phyloP scores from a whole-genome alignment of 2,888 invertebrate species.

The Diaprepes abbreviatus region DNA sequence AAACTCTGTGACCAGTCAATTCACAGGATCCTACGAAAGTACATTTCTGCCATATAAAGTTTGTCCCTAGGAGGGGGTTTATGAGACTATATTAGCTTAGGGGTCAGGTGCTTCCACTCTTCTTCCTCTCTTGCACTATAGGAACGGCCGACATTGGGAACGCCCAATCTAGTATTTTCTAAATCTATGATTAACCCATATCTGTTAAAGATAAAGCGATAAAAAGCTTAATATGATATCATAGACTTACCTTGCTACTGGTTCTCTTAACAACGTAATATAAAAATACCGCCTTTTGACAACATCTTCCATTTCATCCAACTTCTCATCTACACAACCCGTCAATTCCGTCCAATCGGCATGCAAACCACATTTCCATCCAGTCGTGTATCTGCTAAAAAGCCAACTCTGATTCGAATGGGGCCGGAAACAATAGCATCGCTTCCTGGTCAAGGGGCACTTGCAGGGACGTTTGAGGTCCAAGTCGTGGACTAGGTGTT shows the following conservation, averaged over 20 bases:
- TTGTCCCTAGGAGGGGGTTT: too few species aligned
- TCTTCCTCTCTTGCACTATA: too few species aligned
- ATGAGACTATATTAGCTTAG: too few species aligned
- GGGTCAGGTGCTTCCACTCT: too few species aligned
- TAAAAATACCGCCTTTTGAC: conserved; percentile 85
- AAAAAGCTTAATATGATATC: too few species aligned
- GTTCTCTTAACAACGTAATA: conserved; percentile 94
- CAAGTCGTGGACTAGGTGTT: conserved; percentile 95
- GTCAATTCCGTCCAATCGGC: conserved; percentile 99
- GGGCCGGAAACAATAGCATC: conserved; percentile 93
- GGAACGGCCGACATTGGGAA: too few species aligned
- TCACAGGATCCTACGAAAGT: too few species aligned
- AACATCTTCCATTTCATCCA: conserved; percentile 90
- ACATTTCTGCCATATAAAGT: too few species aligned
- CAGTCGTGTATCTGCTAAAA: conserved; percentile 96
- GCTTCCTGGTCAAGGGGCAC: conserved; percentile 89
- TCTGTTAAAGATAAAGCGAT: too few species aligned
- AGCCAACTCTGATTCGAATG: conserved; percentile 96
- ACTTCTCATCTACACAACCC: conserved; percentile 89
- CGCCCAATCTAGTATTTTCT: too few species aligned
- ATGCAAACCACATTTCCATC: conserved; percentile 98
- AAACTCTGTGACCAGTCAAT: too few species aligned
- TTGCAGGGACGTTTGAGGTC: conserved; percentile 94
- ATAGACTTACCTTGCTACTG: conserved; percentile 76
- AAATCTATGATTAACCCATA: too few species aligned